These are phyloP conservation scores for Lagorchestes hirsutus DNA, from an alignment of 2,797 vertebrate species.

Conservation along the genomic window DNA sequence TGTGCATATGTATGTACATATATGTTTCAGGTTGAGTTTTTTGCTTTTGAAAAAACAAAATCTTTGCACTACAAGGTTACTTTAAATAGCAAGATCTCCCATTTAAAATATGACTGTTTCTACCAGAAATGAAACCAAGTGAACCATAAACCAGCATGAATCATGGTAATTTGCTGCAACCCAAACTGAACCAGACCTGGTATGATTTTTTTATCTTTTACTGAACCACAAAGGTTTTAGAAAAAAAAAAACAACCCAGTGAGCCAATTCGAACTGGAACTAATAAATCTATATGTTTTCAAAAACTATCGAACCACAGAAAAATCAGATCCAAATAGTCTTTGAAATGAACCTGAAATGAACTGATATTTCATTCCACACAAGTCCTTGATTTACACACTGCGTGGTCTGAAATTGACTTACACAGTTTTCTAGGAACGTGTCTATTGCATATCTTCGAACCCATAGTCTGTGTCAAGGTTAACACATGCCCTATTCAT, in stretches of 20 bases:
- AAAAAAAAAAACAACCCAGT: not conserved
- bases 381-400: not conserved
- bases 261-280: not conserved
- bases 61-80: not conserved
- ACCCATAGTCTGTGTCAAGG: not conserved
- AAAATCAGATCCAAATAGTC: not conserved
- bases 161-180: conserved; percentile 7
- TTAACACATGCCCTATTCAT: not conserved
- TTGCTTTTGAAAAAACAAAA: not conserved
- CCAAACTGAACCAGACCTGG: not conserved
- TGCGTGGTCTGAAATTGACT: not conserved
- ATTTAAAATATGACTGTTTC: conserved; percentile 3
- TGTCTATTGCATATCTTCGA: not conserved
- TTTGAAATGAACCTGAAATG: conserved; percentile 6
- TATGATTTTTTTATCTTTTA: not conserved
- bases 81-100: not conserved
- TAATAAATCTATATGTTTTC: conserved; percentile 8
- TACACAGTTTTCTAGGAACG: not conserved
- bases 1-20: too few relatives aligned
- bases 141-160: not conserved
- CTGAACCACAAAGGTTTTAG: not conserved
- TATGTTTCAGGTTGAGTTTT: not conserved
- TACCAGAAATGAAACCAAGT: not conserved
- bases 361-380: conserved; percentile 1
- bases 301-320: not conserved